A percentile compares a stretch with the other conserved stretches of the same genome.
These are phyloP conservation scores for Drosophila subobscura DNA, from an alignment of 1,140 invertebrate genomes.

Conservation along the genomic window DNA sequence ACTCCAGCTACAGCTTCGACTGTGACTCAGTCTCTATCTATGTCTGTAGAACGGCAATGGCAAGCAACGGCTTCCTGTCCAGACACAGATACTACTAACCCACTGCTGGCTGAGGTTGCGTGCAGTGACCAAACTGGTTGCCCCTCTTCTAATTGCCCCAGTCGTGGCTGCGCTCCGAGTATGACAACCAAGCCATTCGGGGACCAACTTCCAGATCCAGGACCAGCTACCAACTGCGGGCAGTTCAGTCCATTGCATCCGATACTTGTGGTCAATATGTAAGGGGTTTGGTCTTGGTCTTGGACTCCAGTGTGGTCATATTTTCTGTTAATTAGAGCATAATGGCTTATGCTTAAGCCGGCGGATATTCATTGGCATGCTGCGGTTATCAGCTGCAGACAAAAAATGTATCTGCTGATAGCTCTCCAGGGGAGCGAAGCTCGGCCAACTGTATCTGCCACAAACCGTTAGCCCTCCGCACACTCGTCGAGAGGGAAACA, in stretches of 20 bases:
- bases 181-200: conserved; percentile 4
- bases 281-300: conserved; percentile 1
- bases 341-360: conserved; percentile 28
- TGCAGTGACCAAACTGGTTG: conserved; percentile 72
- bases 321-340: conserved; percentile 70
- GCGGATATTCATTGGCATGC: conserved; percentile 51
- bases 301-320: conserved; percentile 14
- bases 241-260: conserved; percentile 56
- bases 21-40: neutral
- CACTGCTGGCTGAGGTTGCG: conserved; percentile 59
- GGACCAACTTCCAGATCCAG: conserved; percentile 4
- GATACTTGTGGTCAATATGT: conserved; percentile 61
- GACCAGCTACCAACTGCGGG: conserved; percentile 11
- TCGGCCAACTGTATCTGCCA: conserved; percentile 52
- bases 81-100: conserved; percentile 72
- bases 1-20: conserved; percentile 9
- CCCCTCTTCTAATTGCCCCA: conserved; percentile 65
- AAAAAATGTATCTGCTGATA: conserved; percentile 27
- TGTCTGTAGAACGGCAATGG: conserved; percentile 22
- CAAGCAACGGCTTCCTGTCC: conserved; percentile 50
- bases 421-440: neutral
- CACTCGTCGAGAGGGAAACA: conserved; percentile 25
- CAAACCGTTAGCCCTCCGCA: conserved; percentile 53
- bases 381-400: conserved; percentile 43
- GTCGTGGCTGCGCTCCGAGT: conserved; percentile 22